Conservation (phyloP, 2,888 invertebrate species). For the Stenodera caucasica region DNA sequence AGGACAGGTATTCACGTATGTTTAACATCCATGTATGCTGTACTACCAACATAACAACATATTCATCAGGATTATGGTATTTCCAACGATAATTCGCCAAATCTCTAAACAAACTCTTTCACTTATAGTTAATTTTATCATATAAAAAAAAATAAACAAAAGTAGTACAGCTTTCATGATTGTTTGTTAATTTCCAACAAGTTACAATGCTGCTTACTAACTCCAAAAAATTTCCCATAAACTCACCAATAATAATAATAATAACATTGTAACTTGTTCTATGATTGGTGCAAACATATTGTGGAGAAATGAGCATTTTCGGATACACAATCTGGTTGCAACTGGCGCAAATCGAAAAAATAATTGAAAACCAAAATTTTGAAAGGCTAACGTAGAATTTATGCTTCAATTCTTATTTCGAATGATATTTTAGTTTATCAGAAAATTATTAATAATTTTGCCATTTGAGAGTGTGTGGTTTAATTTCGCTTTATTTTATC, state of each 20-base stretch:
- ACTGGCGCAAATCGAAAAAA: conserved; percentile 28
- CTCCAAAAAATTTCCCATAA: conserved; percentile 23
- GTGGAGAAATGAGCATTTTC: conserved; percentile 41
- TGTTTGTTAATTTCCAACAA: conserved; percentile 41
- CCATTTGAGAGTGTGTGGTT: conserved; percentile 13
- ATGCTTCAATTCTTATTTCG: conserved; percentile 31
- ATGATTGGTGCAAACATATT: conserved; percentile 44
- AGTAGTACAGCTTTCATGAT: conserved; percentile 51
- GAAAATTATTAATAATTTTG: background rate
- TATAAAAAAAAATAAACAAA: background rate
- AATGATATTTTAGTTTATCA: background rate
- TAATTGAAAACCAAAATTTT: conserved; percentile 13
- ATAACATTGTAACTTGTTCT: conserved; percentile 43
- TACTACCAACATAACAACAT: conserved; percentile 38
- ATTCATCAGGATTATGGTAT: conserved; percentile 14
- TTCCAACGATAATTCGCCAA: background rate
- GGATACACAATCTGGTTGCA: conserved; percentile 53
- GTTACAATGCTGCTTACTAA: conserved; percentile 42
- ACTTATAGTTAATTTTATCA: no score
- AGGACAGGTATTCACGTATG: conserved; percentile 81
- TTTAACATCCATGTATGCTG: conserved; percentile 54
- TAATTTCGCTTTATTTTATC: conserved; percentile 6
- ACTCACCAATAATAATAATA: conserved; percentile 18
- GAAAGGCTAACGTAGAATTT: conserved; percentile 38
- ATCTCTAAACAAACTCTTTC: no score